These are phyloP conservation scores for Zelostemma sp. DNA, from an alignment of 1,140 invertebrate genomes.

Conservation along the genomic window DNA sequence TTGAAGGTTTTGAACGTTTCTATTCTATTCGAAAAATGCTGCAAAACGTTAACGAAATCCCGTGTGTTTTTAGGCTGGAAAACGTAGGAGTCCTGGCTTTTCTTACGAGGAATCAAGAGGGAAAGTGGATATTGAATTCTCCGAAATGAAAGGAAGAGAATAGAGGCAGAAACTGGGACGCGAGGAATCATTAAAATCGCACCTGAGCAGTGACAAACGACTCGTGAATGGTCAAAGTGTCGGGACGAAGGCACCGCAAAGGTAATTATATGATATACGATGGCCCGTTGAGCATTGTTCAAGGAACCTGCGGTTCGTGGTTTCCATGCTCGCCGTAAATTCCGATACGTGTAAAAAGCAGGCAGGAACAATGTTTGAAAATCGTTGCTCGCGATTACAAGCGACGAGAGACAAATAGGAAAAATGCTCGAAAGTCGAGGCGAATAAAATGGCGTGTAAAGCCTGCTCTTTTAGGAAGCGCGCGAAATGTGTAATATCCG, in stretches of 20 bases:
- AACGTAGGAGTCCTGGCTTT: no score
- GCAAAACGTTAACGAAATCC: no score
- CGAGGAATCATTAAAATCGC: constrained; percentile 32
- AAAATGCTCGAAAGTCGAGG: no score
- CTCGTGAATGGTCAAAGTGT: constrained; percentile 65
- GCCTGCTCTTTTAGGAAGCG: constrained; percentile 28
- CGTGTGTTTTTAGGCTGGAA: no score
- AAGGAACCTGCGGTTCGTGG: constrained; percentile 67
- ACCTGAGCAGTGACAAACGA: constrained; percentile 63
- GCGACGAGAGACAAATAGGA: constrained; percentile 29
- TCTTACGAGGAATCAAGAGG: no score
- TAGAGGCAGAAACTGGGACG: no score
- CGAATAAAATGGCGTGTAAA: no score
- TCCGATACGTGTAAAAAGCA: constrained; percentile 17
- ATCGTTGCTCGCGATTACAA: constrained; percentile 13
- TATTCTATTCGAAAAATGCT: no score
- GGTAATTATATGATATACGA: constrained; percentile 69
- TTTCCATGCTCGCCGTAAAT: constrained; percentile 58
- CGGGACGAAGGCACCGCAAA: constrained; percentile 64
- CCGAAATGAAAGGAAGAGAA: no score
- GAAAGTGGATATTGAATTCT: no score
- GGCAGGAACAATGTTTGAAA: constrained; percentile 24
- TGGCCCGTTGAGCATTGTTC: constrained; percentile 64
- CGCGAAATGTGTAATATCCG: constrained; percentile 47
- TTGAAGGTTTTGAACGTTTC: no score